These are phyloP conservation scores for Leucophenga montana DNA, from an alignment of 2,888 invertebrate species.

Conservation along the genomic window DNA sequence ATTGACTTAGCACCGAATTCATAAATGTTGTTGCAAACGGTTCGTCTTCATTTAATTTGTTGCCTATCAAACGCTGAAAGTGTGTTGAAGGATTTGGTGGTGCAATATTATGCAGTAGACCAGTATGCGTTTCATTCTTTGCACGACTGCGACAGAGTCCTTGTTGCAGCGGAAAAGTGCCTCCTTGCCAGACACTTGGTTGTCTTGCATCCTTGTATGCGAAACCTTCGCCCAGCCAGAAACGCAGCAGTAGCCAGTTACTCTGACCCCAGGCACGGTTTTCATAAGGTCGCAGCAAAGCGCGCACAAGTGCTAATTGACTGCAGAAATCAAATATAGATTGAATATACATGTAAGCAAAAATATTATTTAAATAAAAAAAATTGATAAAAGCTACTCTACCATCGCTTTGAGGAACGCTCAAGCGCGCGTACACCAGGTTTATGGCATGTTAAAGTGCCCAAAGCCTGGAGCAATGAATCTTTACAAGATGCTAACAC, in stretches of 20 bases:
- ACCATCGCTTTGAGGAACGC: conserved; percentile 75
- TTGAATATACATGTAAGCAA: background rate
- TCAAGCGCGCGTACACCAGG: conserved; percentile 83
- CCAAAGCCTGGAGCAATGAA: conserved; percentile 83
- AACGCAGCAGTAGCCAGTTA: conserved; percentile 87
- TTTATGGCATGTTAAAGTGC: conserved; percentile 84
- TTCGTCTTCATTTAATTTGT: conserved; percentile 78
- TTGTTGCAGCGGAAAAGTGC: conserved; percentile 61
- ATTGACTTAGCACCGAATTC: conserved; percentile 85
- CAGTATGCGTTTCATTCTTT: conserved; percentile 72
- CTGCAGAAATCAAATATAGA: background rate
- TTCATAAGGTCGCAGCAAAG: conserved; percentile 84
- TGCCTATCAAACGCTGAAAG: conserved; percentile 76
- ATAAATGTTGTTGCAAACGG: conserved; percentile 81
- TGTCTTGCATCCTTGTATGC: conserved; percentile 81
- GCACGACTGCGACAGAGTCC: conserved; percentile 71
- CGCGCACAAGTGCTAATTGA: conserved; percentile 77
- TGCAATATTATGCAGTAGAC: conserved; percentile 71
- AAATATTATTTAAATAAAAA: background rate
- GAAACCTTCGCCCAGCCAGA: conserved; percentile 89
- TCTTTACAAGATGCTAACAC: conserved; percentile 84
- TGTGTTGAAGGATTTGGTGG: conserved; percentile 71
- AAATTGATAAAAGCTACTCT: background rate
- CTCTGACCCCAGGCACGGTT: conserved; percentile 88
- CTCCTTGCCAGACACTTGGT: conserved; percentile 76